phyloP scores from a whole-genome alignment of 2,113 vertebrate species.

The Boulengerochromis microlepis region DNA sequence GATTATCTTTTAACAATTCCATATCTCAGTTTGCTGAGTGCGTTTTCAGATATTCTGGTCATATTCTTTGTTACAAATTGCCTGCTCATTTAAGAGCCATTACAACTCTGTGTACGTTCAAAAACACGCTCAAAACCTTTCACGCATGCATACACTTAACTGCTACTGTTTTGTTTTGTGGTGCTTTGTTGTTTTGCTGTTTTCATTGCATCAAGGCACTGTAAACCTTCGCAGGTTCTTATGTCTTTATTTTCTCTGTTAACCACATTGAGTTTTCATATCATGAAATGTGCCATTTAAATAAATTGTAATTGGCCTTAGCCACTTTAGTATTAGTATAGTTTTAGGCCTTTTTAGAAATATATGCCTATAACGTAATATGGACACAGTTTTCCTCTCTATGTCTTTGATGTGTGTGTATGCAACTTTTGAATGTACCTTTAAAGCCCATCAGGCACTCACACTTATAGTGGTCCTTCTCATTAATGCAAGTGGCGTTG shows the following conservation, averaged over 20 bases:
- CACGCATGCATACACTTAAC: background rate
- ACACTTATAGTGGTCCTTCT: conserved; percentile 84
- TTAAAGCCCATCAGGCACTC: conserved; percentile 78
- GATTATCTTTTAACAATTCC: background rate
- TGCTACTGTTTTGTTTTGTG: background rate
- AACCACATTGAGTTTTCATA: background rate
- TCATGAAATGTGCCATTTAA: background rate
- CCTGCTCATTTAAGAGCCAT: background rate
- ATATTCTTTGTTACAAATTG: background rate
- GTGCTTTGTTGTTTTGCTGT: background rate
- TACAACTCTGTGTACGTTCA: background rate
- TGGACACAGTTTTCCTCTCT: background rate
- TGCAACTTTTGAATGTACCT: conserved; percentile 67
- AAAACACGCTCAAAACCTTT: background rate
- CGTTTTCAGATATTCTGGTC: background rate
- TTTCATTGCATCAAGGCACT: background rate
- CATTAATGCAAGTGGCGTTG: conserved; percentile 84
- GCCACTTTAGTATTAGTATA: background rate
- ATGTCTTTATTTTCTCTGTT: background rate
- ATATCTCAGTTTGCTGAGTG: background rate
- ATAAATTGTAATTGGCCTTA: background rate
- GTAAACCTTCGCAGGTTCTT: background rate
- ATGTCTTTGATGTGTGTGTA: background rate
- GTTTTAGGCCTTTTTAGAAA: background rate
- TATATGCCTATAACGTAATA: background rate